Base-by-base conservation (phyloP, 2,113 vertebrate genomes). In the Pleuronectes platessa region DNA sequence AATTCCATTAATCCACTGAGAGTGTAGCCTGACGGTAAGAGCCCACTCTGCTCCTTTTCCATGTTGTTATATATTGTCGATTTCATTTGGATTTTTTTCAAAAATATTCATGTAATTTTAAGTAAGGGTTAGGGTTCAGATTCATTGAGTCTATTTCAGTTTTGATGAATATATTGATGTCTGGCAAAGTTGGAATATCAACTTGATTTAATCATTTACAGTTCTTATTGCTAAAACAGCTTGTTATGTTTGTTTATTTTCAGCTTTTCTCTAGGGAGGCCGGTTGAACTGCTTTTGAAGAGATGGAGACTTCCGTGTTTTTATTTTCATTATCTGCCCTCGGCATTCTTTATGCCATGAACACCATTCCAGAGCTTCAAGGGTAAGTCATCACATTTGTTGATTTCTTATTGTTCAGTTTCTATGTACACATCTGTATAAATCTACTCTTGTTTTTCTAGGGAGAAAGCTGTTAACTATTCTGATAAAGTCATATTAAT, bases 311-410 rank as follows among this genome's bases (percentile, higher is more conserved):
- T 24, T 87, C 93, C 7, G 92, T 91, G 5, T 93, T 95, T 68
- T 78, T 95, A 5, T 93, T 96, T 76, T 96, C 96, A 2, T 92
- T 97, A 61, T 88, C 92, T 2, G 95, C 96, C 53, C 85, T 97
- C 23, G 95, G 94, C 2, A 31, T 96, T 59, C 93, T 95, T 84
- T 95, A 95, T 26, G 86, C 79, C 56, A 90, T 96, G 93, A 96
- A 94, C 80, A 82, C 78, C 2, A 71, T 83, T 13, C 90, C 95
- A 0, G 81, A 84, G 71, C 75, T 95, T 78, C 95, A 95, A 81
- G 94, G 96, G 96, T 97, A 91, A 96, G 97, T 96, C 17, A 14
- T 4, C 21, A 61, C 17, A 40, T 74, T 56, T 2, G 24, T 24
- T 68, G 2, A 51, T 76, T 73, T 79, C 10, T 47, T 54, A 65